Evolutionary conservation across 2,113 vertebrate species (phyloP).

Genomic region (Sceloporus undulatus): DNA sequence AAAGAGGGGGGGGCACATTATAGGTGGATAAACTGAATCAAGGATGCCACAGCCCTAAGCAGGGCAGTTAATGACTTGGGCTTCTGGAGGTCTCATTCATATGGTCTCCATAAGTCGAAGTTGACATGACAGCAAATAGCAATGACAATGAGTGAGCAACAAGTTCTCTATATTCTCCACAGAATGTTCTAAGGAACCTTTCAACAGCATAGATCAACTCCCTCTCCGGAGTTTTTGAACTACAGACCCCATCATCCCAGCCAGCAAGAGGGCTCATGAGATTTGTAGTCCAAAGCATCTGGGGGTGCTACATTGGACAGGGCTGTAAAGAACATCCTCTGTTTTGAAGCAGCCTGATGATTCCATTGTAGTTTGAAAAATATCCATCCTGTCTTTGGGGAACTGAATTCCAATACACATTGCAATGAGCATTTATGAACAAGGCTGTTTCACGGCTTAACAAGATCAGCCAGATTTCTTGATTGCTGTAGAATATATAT

Average conservation of each 20-base stretch:
- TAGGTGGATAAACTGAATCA: no score
- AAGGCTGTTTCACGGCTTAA: constrained; percentile 60
- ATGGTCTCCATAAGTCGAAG: no score
- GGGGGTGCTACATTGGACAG: not conserved
- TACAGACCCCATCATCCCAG: not conserved
- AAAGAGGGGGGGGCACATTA: no score
- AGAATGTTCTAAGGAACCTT: not conserved
- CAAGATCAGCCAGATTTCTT: constrained; percentile 77
- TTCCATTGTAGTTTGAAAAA: not conserved
- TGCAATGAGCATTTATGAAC: not conserved
- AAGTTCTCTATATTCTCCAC: not conserved
- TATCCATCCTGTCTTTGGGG: not conserved
- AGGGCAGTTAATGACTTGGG: no score
- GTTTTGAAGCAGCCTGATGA: not conserved
- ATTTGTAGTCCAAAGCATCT: not conserved
- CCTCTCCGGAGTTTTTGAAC: not conserved
- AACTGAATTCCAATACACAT: not conserved
- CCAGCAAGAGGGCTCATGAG: no score
- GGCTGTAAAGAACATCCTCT: not conserved
- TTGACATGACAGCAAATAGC: no score
- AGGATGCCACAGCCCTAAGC: no score
- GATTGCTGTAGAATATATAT: constrained; percentile 78
- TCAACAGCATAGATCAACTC: not conserved
- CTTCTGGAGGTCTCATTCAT: no score
- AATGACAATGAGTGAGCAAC: not conserved